Percentiles rank a stretch among this genome's conserved stretches.
phyloP scores from a whole-genome alignment of 2,797 vertebrate species.

The Mormyrus proboscirostris region DNA sequence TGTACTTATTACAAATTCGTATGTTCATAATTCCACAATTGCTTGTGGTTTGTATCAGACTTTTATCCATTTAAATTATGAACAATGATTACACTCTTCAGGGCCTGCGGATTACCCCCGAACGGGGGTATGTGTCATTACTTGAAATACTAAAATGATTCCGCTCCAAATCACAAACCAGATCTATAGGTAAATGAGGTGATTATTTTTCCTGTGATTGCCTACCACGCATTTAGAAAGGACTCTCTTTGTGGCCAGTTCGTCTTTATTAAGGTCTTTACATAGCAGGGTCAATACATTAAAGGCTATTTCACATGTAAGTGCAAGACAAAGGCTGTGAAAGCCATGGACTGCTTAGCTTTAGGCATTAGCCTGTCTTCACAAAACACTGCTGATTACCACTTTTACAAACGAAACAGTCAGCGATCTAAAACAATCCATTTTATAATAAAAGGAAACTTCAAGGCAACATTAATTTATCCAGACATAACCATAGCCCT shows the following conservation, averaged over 20 bases:
- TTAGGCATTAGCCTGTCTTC: slow-evolving; percentile 38
- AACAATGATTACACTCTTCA: not conserved
- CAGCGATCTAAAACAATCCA: slow-evolving; percentile 31
- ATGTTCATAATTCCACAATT: not conserved
- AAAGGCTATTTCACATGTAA: slow-evolving; percentile 23
- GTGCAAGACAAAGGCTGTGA: slow-evolving; percentile 33
- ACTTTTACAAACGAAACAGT: slow-evolving; percentile 30
- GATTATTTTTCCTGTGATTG: not conserved
- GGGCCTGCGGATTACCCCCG: not conserved
- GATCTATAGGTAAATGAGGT: not conserved
- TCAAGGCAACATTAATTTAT: slow-evolving; percentile 57
- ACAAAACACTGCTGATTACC: slow-evolving; percentile 49
- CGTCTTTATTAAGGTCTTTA: slow-evolving; percentile 43
- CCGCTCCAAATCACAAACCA: not conserved
- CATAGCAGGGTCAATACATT: slow-evolving; percentile 27
- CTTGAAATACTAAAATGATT: not conserved
- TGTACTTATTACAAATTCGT: not conserved
- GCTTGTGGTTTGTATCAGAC: not conserved
- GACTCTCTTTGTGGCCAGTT: not conserved
- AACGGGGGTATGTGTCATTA: not conserved
- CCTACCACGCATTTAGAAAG: not conserved
- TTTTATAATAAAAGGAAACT: slow-evolving; percentile 39
- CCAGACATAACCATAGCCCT: slow-evolving; percentile 23
- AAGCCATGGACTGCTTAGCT: slow-evolving; percentile 47
- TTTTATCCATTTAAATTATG: not conserved